Evolutionary conservation across 2,113 vertebrate species (phyloP).

Genomic region (Piliocolobus tephrosceles): DNA sequence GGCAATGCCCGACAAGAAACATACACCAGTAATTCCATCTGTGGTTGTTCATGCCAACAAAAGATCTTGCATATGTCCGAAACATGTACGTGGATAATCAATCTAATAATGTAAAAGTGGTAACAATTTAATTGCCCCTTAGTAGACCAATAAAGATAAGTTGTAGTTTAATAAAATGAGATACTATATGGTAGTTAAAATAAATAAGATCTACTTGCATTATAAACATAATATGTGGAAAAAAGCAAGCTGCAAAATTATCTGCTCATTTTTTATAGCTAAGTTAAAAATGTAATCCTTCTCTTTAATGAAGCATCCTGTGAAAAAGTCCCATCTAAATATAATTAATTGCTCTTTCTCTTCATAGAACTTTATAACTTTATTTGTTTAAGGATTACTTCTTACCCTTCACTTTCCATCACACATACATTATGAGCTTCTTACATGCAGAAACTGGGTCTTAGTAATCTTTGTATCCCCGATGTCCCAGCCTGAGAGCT

Average conservation of each 20-base stretch:
- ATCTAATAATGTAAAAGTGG: neutral
- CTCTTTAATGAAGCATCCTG: slow-evolving; percentile 45
- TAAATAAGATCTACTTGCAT: neutral
- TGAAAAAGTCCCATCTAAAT: slow-evolving; percentile 35
- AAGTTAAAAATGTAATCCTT: slow-evolving; percentile 40
- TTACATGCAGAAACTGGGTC: neutral
- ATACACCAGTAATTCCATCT: neutral
- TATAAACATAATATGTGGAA: neutral
- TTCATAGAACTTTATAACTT: neutral
- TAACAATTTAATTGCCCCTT: neutral
- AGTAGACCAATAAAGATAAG: neutral
- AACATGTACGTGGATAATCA: neutral
- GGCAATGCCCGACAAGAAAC: neutral
- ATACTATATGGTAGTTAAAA: slow-evolving; percentile 1
- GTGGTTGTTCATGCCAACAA: neutral
- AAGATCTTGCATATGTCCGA: neutral
- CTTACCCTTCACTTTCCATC: neutral
- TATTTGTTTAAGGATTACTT: neutral
- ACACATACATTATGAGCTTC: neutral
- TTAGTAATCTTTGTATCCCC: neutral
- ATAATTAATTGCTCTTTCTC: slow-evolving; percentile 36
- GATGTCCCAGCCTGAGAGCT: neutral
- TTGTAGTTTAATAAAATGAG: neutral
- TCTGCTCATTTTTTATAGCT: slow-evolving; percentile 26
- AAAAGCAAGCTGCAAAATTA: neutral